Base-by-base conservation (phyloP, 53 echinoderm and acorn worm species). In the Holothuria scabra region DNA sequence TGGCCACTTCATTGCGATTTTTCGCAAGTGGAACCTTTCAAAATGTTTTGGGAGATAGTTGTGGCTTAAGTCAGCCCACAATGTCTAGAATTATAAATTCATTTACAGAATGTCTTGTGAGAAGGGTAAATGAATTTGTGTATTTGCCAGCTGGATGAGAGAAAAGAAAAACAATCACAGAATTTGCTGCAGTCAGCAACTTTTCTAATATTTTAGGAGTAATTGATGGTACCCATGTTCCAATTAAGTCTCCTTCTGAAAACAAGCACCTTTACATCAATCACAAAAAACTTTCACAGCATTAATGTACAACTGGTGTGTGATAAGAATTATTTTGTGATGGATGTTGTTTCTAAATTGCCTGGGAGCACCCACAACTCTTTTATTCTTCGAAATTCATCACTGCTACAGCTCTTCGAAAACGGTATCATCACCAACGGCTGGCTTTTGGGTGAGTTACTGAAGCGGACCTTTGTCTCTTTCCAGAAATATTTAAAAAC, bases 281-380 rank as follows among this genome's bases (percentile, higher is more conserved):
- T n/a, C n/a, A n/a, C n/a, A n/a, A n/a, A n/a, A n/a, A 57, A 57
- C 58, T 57, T 57, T 20, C 58, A 57, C 58, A 57, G 58, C 58
- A 57, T 57, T 20, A 57, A 57, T 20, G 58, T 57, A 12, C 20
- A 57, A 57, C 20, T 57, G 58, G 20, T 57, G 20, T 57, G 58
- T 57, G 58, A 57, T 57, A 57, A 57, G 20, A 57, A 57, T 20
- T 57, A 57, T 57, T 57, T 57, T 20, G 20, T 57, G 12, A 57
- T 57, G 58, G 58, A 57, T 20, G 58, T 57, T 20, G 58, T 57
- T 20, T 12, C 58, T 20, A 57, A 57, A 57, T 57, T 12, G 58
- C 58, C 58, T 14, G 58, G 20, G 58, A 57, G 58, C 58, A 57
- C 58, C 20, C 58, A n/a, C n/a, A n/a, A n/a, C n/a, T n/a, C n/a